Evolutionary conservation across 2,888 invertebrate species (phyloP).

Genomic region (Crematogaster levior): DNA sequence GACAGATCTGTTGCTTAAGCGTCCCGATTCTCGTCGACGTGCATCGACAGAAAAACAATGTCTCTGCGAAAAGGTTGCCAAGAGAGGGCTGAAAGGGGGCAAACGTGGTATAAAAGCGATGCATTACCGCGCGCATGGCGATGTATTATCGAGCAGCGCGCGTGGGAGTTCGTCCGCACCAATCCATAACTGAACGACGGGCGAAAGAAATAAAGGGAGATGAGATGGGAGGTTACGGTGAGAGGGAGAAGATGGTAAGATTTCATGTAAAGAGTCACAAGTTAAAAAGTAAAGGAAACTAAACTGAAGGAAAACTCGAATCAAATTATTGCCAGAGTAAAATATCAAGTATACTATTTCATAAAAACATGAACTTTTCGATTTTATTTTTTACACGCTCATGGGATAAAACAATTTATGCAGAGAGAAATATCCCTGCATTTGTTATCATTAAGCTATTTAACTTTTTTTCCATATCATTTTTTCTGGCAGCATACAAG

Average conservation of each 20-base stretch:
- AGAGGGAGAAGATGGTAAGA: background rate
- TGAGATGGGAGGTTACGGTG: constrained; percentile 10
- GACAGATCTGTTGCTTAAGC: background rate
- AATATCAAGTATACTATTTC: background rate
- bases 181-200: constrained; percentile 58
- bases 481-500: background rate
- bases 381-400: background rate
- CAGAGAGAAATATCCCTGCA: background rate
- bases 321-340: background rate
- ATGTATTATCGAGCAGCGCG: constrained; percentile 70
- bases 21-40: background rate
- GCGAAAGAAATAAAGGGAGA: constrained; percentile 42
- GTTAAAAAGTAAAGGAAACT: background rate
- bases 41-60: constrained; percentile 5
- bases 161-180: constrained; percentile 72
- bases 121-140: constrained; percentile 25
- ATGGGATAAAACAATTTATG: background rate
- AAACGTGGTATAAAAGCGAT: background rate
- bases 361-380: background rate
- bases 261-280: background rate
- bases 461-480: background rate
- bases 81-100: background rate
- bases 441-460: background rate
- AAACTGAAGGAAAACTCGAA: background rate
- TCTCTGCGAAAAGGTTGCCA: constrained; percentile 11